Evolutionary conservation across 2,888 invertebrate species (phyloP).

Genomic region (Agonum fuliginosum): DNA sequence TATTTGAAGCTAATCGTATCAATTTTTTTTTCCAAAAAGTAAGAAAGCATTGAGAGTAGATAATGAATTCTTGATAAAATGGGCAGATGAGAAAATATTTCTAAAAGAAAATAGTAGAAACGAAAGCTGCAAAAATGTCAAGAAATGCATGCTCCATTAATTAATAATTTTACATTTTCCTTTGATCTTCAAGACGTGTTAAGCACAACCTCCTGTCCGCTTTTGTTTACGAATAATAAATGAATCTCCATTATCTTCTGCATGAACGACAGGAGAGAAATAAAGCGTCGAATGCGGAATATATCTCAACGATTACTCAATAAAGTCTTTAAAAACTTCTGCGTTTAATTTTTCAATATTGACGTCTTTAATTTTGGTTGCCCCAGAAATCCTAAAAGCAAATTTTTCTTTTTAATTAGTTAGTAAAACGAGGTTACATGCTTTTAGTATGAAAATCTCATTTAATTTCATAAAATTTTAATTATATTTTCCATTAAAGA

Average conservation of each 20-base stretch:
- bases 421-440: slow-evolving; percentile 12
- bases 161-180: slow-evolving; percentile 26
- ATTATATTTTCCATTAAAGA: slow-evolving; percentile 28
- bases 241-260: slow-evolving; percentile 43
- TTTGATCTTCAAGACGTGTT: slow-evolving; percentile 29
- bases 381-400: not conserved
- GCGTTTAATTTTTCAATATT: not conserved
- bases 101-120: not conserved
- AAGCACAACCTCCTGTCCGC: not conserved
- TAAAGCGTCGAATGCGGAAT: slow-evolving; percentile 8
- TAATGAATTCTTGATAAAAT: too few species aligned
- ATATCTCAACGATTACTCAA: not conserved
- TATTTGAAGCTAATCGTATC: too few species aligned
- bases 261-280: slow-evolving; percentile 2
- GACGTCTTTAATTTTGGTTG: slow-evolving; percentile 1
- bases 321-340: slow-evolving; percentile 1
- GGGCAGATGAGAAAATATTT: not conserved
- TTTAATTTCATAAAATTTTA: slow-evolving; percentile 38
- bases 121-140: slow-evolving; percentile 28
- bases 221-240: slow-evolving; percentile 52
- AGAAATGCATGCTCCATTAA: slow-evolving; percentile 25
- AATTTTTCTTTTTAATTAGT: slow-evolving; percentile 28
- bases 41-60: too few species aligned
- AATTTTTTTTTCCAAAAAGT: too few species aligned
- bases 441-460: slow-evolving; percentile 11